Percentiles rank a stretch among this genome's conserved stretches.
phyloP scores from a whole-genome alignment of 2,888 invertebrate genomes.

The Leistus spinibarbis region DNA sequence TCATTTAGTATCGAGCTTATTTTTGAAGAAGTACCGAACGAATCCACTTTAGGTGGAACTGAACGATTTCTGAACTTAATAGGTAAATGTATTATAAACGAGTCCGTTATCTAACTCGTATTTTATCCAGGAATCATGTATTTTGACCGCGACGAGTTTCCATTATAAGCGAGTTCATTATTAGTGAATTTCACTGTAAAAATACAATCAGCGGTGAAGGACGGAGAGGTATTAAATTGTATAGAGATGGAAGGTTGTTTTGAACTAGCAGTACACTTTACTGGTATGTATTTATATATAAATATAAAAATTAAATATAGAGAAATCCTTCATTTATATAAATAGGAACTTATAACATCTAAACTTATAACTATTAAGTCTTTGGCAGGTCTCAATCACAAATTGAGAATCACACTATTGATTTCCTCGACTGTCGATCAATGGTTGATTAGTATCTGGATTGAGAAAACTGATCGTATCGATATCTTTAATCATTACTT shows the following conservation, averaged over 20 bases:
- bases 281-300: not conserved
- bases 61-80: too few species aligned
- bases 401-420: not conserved
- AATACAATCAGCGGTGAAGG: too few species aligned
- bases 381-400: not conserved
- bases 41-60: too few species aligned
- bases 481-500: conserved; percentile 40
- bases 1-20: too few species aligned
- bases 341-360: not conserved
- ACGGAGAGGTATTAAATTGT: not conserved
- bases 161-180: too few species aligned
- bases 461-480: conserved; percentile 6
- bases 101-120: too few species aligned
- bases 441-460: not conserved
- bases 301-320: not conserved
- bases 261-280: not conserved
- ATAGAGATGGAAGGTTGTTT: not conserved
- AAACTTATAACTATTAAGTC: not conserved
- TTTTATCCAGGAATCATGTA: too few species aligned
- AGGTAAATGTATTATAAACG: too few species aligned
- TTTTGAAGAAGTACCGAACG: too few species aligned
- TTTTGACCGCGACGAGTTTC: too few species aligned
- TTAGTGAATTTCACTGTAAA: too few species aligned
- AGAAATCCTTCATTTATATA: not conserved
- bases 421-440: not conserved